These are phyloP conservation scores for Porites cylindrica DNA, from an alignment of 92 coral and sea anemone species.

Conservation along the genomic window DNA sequence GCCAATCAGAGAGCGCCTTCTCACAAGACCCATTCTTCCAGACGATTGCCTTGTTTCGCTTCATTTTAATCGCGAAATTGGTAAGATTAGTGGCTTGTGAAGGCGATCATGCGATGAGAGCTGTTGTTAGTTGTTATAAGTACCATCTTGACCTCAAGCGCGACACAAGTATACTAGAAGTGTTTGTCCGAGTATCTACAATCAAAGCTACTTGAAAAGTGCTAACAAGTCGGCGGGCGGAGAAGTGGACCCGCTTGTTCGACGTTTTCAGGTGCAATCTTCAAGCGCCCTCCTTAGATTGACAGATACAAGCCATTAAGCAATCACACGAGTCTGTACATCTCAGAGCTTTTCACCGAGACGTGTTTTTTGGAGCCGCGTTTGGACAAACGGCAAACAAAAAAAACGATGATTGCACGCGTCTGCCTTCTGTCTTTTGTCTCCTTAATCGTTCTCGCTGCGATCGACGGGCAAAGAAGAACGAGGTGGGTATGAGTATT, in stretches of 20 bases:
- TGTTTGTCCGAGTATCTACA: constrained; percentile 37
- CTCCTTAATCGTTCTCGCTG: constrained; percentile 14
- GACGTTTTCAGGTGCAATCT: constrained; percentile 6
- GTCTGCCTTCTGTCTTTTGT: constrained; percentile 22
- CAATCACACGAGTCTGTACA: constrained; percentile 44
- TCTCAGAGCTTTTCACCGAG: constrained; percentile 26
- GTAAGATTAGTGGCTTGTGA: constrained; percentile 67
- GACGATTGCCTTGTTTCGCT: constrained; percentile 63
- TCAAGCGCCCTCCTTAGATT: constrained; percentile 44
- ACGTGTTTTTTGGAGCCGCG: constrained; percentile 26
- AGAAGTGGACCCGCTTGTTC: constrained; percentile 4
- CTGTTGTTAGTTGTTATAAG: constrained; percentile 47
- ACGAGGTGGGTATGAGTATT: constrained; percentile 29
- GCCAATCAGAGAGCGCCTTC: constrained; percentile 75
- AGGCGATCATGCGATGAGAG: constrained; percentile 63
- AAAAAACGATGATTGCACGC: constrained; percentile 24
- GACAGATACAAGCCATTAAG: constrained; percentile 63
- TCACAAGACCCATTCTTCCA: constrained; percentile 78
- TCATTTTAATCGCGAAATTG: constrained; percentile 77
- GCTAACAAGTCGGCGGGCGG: constrained; percentile 31
- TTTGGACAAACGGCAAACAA: constrained; percentile 40
- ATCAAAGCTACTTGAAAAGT: constrained; percentile 37
- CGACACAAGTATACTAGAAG: constrained; percentile 48
- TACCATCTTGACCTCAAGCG: constrained; percentile 64
- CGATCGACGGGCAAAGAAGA: constrained; percentile 26